Evolutionary conservation across 2,797 vertebrate species (phyloP), one percentile per base, ranked within the genome.

Genomic region (Scolopax rusticola): DNA sequence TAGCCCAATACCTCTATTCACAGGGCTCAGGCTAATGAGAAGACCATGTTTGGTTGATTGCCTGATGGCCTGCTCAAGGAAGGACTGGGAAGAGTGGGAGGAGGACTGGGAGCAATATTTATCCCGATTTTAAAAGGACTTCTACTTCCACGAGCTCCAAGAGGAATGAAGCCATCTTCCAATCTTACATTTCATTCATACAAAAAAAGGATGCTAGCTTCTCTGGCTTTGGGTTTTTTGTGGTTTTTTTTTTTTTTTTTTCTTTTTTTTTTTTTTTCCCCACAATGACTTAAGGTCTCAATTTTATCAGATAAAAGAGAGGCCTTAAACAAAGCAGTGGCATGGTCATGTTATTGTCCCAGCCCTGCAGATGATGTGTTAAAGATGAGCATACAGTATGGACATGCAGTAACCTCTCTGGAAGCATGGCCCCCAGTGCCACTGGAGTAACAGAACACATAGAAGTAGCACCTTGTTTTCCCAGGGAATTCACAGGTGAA

Each of bases 91-190:
- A 74, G 8, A 69, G 2, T 40, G 38, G 38, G 38, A 40, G 38
- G 38, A 40, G 38, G 38, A 40, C 38, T 40, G 2, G 8, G 5
- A 43, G 8, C 4, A 68, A 33, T 4, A 27, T 60, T 36, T 60
- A 53, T 27, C 10, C 9, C 8, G 15, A 21, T 45, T 86, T 76
- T 77, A 24, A 50, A 80, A 69, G 8, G 13, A 38, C 4, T 76
- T 41, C 32, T 79, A 4, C 3, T 48, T 80, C 33, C 25, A 74
- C 3, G 24, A 60, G 6, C 23, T 92, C 54, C 38, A 69, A 19
- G 3, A 64, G 41, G 43, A 71, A 56, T 0, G 0, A 6, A 48
- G 8, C 8, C 14, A 53, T 47, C 15, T 30, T 38, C 27, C 19
- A 32, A 6, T 45, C 15, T 11, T 48, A 28, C 8, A 12, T 63